Evolutionary conservation across 2,797 vertebrate genomes (phyloP).

Genomic region (Coracias cyanogaster): DNA sequence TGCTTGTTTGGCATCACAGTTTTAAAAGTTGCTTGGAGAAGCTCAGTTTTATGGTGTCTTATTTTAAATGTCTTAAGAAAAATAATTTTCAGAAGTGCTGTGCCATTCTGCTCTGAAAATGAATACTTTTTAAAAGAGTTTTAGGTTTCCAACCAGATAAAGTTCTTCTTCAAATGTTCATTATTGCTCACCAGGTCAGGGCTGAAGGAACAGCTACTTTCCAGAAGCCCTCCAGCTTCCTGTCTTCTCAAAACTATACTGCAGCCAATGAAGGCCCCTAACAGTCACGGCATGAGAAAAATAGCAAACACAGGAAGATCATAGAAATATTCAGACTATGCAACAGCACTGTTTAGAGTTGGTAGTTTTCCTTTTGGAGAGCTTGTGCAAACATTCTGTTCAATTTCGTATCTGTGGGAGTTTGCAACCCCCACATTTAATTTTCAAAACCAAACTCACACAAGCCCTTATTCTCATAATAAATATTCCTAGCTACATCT

Average conservation of each 20-base stretch:
- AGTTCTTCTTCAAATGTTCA: not conserved
- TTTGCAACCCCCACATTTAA: not conserved
- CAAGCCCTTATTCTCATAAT: conserved; percentile 13
- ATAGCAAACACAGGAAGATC: not conserved
- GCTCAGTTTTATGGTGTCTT: not conserved
- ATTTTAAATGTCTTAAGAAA: not conserved
- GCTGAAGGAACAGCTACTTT: not conserved
- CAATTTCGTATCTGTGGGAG: conserved; percentile 21
- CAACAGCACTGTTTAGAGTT: not conserved
- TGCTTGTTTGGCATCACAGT: not conserved
- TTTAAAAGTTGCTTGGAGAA: not conserved
- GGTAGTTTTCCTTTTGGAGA: not conserved
- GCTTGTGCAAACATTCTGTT: conserved; percentile 32
- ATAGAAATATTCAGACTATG: conserved; percentile 17
- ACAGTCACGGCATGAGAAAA: not conserved
- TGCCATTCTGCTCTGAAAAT: not conserved
- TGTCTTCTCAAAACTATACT: not conserved
- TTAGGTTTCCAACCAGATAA: not conserved
- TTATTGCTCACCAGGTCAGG: not conserved
- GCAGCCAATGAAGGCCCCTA: not conserved
- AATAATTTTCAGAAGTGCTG: not conserved
- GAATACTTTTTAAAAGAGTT: not conserved
- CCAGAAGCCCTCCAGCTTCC: not conserved
- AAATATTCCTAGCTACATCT: not conserved
- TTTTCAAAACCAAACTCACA: conserved; percentile 24